Percentiles rank a stretch among this genome's conserved stretches.
Evolutionary conservation across 1,140 invertebrate genomes (phyloP).

Genomic region (Ectropis grisescens): DNA sequence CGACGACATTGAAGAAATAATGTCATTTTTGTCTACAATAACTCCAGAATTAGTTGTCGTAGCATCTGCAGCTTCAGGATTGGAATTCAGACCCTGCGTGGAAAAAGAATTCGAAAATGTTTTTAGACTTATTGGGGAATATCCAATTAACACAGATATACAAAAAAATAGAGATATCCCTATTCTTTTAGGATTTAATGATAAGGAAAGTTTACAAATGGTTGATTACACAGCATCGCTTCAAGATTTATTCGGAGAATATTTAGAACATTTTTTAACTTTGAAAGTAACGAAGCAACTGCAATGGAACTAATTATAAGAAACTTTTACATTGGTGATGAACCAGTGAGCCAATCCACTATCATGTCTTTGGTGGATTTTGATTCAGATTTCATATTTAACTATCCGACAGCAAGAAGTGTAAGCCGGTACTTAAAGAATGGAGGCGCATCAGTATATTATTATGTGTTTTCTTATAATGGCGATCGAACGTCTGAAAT

Average conservation of each 20-base stretch:
- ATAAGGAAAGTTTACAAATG: constrained; percentile 7
- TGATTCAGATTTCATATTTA: background rate
- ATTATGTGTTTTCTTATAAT: constrained; percentile 18
- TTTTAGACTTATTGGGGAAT: constrained; percentile 10
- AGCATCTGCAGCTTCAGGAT: constrained; percentile 2
- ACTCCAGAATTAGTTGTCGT: constrained; percentile 13
- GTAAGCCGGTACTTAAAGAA: constrained; percentile 1
- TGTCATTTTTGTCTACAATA: constrained; percentile 10
- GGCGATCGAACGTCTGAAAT: constrained; percentile 14
- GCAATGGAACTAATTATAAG: constrained; percentile 7
- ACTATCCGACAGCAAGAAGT: background rate
- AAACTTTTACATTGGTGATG: constrained; percentile 22
- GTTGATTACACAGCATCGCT: background rate
- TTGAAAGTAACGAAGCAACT: constrained; percentile 5
- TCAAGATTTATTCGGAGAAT: constrained; percentile 4
- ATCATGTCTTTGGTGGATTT: constrained; percentile 9
- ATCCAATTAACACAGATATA: constrained; percentile 9
- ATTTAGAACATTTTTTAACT: constrained; percentile 7
- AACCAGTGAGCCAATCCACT: constrained; percentile 6
- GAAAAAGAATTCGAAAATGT: constrained; percentile 19
- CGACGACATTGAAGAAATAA: constrained; percentile 7
- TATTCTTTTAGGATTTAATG: constrained; percentile 14
- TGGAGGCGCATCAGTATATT: constrained; percentile 1
- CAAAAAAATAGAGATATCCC: constrained; percentile 11
- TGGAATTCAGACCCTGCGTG: constrained; percentile 10